Evolutionary conservation across 1,140 invertebrate genomes (phyloP).

Genomic region (Oedothorax gibbosus): DNA sequence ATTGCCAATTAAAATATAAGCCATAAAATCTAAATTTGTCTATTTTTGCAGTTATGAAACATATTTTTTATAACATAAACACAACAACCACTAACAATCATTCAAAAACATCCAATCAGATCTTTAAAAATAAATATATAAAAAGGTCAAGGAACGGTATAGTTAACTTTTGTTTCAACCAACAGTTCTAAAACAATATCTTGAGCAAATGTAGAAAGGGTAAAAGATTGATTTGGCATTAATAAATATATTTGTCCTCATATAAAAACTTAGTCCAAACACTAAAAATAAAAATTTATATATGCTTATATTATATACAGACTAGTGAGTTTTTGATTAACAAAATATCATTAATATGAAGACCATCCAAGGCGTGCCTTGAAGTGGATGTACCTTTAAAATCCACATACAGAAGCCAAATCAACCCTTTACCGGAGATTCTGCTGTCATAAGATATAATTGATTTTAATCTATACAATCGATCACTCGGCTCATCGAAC

Average conservation of each 20-base stretch:
- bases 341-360: conserved; percentile 3
- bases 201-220: conserved; percentile 29
- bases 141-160: conserved; percentile 29
- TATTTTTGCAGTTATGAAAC: too few relatives aligned
- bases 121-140: conserved; percentile 20
- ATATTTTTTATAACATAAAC: too few relatives aligned
- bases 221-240: conserved; percentile 43
- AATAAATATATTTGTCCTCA: conserved; percentile 21
- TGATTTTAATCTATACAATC: too few relatives aligned
- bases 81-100: too few relatives aligned
- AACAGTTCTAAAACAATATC: conserved; percentile 10
- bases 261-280: background rate
- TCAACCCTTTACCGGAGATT: conserved; percentile 28
- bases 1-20: too few relatives aligned
- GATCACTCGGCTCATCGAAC: too few relatives aligned
- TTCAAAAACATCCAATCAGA: conserved; percentile 3
- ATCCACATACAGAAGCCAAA: conserved; percentile 16
- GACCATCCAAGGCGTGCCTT: background rate
- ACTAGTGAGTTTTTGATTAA: conserved; percentile 45
- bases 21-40: too few relatives aligned
- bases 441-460: too few relatives aligned
- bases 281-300: conserved; percentile 26
- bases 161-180: conserved; percentile 23
- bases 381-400: background rate
- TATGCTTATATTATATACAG: conserved; percentile 36